These are phyloP conservation scores for Apogon hyalosoma DNA, from an alignment of 2,797 vertebrate genomes.

Conservation along the genomic window DNA sequence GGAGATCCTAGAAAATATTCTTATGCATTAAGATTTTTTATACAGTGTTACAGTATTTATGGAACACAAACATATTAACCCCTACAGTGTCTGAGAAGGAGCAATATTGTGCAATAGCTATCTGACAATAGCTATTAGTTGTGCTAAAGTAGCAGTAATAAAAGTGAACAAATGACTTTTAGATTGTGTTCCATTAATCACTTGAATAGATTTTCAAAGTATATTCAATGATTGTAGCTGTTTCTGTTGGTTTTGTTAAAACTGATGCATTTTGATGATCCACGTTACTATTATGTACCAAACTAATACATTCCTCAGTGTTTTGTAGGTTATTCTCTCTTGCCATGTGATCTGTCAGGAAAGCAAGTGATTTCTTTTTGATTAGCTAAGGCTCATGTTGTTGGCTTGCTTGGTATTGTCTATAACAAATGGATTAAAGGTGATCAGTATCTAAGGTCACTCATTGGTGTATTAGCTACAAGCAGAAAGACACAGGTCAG, in stretches of 20 bases:
- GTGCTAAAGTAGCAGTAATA: not conserved
- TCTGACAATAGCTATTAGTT: not conserved
- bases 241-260: too few relatives aligned
- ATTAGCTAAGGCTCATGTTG: not conserved
- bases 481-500: not conserved
- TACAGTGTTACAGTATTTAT: not conserved
- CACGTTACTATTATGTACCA: not conserved
- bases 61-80: not conserved
- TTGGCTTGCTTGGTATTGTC: slow-evolving; percentile 14
- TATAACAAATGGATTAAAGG: not conserved
- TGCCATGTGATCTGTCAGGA: slow-evolving; percentile 6
- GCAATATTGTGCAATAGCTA: not conserved
- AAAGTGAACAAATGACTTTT: not conserved
- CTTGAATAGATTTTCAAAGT: slow-evolving; percentile 6
- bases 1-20: too few relatives aligned
- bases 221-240: slow-evolving; percentile 17
- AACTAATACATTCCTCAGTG: not conserved
- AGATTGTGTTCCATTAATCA: not conserved
- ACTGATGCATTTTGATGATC: slow-evolving; percentile 1
- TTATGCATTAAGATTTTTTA: not conserved
- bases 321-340: slow-evolving; percentile 2
- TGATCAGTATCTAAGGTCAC: slow-evolving; percentile 35
- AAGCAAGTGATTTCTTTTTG: slow-evolving; percentile 1
- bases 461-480: not conserved
- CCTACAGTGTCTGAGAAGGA: slow-evolving; percentile 1